phyloP scores from a whole-genome alignment of 23 tunicate genomes.

The Phallusia fumigata region DNA sequence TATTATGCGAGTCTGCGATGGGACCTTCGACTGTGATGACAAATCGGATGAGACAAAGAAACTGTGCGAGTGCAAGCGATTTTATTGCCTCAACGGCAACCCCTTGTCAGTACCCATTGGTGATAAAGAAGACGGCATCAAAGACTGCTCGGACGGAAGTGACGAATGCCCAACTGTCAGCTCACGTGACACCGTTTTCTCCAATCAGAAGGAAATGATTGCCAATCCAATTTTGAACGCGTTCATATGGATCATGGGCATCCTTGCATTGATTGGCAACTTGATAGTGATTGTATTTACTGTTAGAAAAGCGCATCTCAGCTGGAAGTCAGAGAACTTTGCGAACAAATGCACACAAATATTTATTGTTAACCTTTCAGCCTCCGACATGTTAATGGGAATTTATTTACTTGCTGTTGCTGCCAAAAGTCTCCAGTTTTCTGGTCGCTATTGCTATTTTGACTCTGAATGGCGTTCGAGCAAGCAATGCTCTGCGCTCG shows the following conservation, averaged over 20 bases:
- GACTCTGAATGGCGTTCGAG: slow-evolving; percentile 57
- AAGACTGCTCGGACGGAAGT: slow-evolving; percentile 44
- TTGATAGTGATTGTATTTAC: slow-evolving; percentile 4
- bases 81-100: slow-evolving; percentile 19
- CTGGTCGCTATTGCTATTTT: slow-evolving; percentile 24
- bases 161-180: slow-evolving; percentile 63
- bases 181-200: slow-evolving; percentile 12
- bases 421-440: slow-evolving; percentile 10
- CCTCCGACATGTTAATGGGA: slow-evolving; percentile 52
- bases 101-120: neutral
- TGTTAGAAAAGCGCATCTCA: neutral
- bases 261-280: slow-evolving; percentile 30
- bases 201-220: slow-evolving; percentile 20
- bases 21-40: no score
- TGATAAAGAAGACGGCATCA: slow-evolving; percentile 34
- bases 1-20: neutral
- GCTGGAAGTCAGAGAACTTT: neutral
- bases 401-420: slow-evolving; percentile 35
- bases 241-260: slow-evolving; percentile 32
- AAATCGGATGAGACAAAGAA: neutral
- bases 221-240: slow-evolving; percentile 13
- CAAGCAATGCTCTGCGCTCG: slow-evolving; percentile 38
- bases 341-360: slow-evolving; percentile 5
- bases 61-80: neutral
- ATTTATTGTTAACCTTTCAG: slow-evolving; percentile 37